Base-by-base conservation (phyloP, 2,888 invertebrate species). In the Polyommatus icarus region DNA sequence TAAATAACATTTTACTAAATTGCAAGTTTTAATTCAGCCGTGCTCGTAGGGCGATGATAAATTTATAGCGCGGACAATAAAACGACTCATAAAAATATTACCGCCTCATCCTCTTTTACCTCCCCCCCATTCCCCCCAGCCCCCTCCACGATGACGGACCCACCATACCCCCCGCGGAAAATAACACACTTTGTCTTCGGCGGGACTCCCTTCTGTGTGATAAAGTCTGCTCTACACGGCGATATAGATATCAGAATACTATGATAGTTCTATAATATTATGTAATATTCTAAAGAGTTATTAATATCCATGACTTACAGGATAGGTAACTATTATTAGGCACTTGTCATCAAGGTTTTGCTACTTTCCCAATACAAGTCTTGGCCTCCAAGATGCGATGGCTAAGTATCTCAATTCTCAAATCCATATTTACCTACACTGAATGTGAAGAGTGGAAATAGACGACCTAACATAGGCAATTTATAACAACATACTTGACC, bases 131-230 rank as follows among this genome's bases (percentile, higher is more conserved):
- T 79, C 78, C 77, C 76, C 78, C n/a, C 71, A 59, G 54, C 29
- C 77, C 78, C 81, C 76, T 81, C 18, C 54, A n/a, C n/a, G n/a
- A n/a, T n/a, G n/a, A n/a, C 54, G 54, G 54, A 54, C 54, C 15
- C 54, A 54, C 54, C 18, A 54, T 80, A 79, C 76, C 85, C 88
- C 89, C 89, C 92, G 90, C 91, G 92, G 91, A 90, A 90, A 90
- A 91, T 91, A 91, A 91, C 92, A 92, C 91, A 90, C 91, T 92
- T 92, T 93, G 92, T 92, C 91, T 91, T 89, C 89, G 89, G 88
- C 85, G 85, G 76, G 50, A 84, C 73, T 18, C 77, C 59, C 36
- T 57, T 24, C 24, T 86, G 79, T 76, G 78, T 78, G 85, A 20
- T 75, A 77, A 77, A 73, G 29, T 50, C 5, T 18, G 24, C 57